Base-by-base conservation (phyloP, 1,140 invertebrate genomes). In the Papilio polyxenes region DNA sequence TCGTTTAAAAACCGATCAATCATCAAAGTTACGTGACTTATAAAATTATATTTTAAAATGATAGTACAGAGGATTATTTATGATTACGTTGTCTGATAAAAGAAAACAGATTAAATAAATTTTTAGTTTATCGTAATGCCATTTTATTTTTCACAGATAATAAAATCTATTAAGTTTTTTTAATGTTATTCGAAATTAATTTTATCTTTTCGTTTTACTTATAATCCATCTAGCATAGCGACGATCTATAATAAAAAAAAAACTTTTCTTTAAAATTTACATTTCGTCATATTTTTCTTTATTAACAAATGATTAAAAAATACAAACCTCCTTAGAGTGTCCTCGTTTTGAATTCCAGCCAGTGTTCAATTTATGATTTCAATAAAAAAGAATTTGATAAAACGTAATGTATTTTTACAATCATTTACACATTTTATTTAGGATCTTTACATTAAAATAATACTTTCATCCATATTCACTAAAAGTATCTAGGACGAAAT, bases 371-470 rank as follows among this genome's bases (percentile, higher is more conserved):
- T 51, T 15, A 15, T 51, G 49, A 15, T 15, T 51, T 15, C 49
- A 17, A 53, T 53, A 17, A 53, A 20, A 31, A 69, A 31, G 11
- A 7, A 31, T 31, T 62, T 48, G 83, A 83, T 83, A 84, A 87
- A 84, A 83, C 20, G 74, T 83, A 0, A 80, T 2, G 82, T 76
- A 59, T 75, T 20, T 75, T 44, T 75, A 80, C 76, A 82, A 79
- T 87, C 83, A 89, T 87, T 87, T 86, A 85, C 84, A 85, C 80
- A 72, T 82, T 85, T 88, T 87, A 85, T 85, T 87, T 79, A 83
- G 85, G 75, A 40, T 85, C 13, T 88, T 88, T 90, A 90, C 85
- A 91, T n/a, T 87, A 90, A 90, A 91, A 90, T 91, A 92, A 92
- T 91, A 92, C 90, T 92, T 89, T 89, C 85, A 40, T 40, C 40